Conservation (phyloP, 1,140 invertebrate genomes). For the Habropoda laboriosa region DNA sequence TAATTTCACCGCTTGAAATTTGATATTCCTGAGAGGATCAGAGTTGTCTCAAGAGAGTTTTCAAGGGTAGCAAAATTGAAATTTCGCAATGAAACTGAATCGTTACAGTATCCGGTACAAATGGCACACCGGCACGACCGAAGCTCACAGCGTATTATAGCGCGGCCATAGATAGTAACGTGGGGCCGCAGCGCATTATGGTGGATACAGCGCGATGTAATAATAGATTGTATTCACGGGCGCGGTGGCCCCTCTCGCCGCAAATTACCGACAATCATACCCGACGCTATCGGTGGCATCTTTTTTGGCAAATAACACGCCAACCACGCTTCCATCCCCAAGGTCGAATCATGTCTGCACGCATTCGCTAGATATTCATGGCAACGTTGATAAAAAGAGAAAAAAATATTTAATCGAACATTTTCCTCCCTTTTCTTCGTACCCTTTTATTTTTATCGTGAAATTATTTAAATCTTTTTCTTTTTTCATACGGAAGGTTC, state of each 20-base stretch:
- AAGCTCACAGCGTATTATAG: neutral
- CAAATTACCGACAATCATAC: conserved; percentile 72
- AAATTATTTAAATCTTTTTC: too few species aligned
- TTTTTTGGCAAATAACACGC: conserved; percentile 72
- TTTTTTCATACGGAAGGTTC: too few species aligned
- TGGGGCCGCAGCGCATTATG: conserved; percentile 12
- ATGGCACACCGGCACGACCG: neutral
- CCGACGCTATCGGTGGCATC: conserved; percentile 65
- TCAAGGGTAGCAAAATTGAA: too few species aligned
- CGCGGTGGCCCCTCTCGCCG: conserved; percentile 49
- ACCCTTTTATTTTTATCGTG: too few species aligned
- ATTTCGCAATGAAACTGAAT: neutral
- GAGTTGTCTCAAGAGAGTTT: too few species aligned
- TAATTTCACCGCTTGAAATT: too few species aligned
- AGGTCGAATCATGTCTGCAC: neutral
- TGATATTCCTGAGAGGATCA: too few species aligned
- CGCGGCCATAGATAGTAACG: neutral
- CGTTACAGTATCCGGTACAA: neutral
- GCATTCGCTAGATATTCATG: neutral
- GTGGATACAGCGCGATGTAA: conserved; percentile 62
- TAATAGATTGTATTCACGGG: conserved; percentile 70
- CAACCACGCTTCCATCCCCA: conserved; percentile 23
- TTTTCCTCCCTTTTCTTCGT: too few species aligned
- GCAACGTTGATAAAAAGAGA: too few species aligned
- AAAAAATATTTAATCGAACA: too few species aligned